These are phyloP conservation scores for Mycalesis mineus DNA, from an alignment of 2,888 invertebrate genomes.

Conservation along the genomic window DNA sequence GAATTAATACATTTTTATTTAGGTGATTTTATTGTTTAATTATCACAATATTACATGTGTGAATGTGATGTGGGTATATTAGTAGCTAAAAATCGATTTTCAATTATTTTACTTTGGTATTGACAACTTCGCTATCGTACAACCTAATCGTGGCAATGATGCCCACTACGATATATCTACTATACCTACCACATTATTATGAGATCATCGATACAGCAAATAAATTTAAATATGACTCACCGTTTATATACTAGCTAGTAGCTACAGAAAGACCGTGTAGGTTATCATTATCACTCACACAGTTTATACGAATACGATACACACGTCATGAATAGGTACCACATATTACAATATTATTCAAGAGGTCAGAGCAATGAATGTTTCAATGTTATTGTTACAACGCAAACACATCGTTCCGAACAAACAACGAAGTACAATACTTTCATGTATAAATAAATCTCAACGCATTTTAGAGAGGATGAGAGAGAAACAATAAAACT, in stretches of 20 bases:
- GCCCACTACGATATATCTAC: constrained; percentile 34
- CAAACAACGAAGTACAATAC: constrained; percentile 11
- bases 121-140: constrained; percentile 16
- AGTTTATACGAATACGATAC: constrained; percentile 37
- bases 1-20: too few relatives aligned
- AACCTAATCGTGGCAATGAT: constrained; percentile 33
- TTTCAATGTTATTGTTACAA: constrained; percentile 20
- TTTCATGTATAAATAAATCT: constrained; percentile 26
- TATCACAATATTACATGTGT: neutral
- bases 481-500: constrained; percentile 58
- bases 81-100: constrained; percentile 1
- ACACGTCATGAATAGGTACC: constrained; percentile 37
- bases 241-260: constrained; percentile 63
- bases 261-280: constrained; percentile 70
- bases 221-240: constrained; percentile 79
- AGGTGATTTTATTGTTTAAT: neutral
- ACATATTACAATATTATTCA: constrained; percentile 44
- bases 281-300: constrained; percentile 68
- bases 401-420: constrained; percentile 20
- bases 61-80: neutral
- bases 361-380: constrained; percentile 22
- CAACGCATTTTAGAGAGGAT: constrained; percentile 41
- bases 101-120: constrained; percentile 11
- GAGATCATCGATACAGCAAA: constrained; percentile 77
- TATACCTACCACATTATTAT: constrained; percentile 47